Evolutionary conservation across 92 coral and sea anemone genomes (phyloP).

Genomic region (Epizoanthus fatuus): DNA sequence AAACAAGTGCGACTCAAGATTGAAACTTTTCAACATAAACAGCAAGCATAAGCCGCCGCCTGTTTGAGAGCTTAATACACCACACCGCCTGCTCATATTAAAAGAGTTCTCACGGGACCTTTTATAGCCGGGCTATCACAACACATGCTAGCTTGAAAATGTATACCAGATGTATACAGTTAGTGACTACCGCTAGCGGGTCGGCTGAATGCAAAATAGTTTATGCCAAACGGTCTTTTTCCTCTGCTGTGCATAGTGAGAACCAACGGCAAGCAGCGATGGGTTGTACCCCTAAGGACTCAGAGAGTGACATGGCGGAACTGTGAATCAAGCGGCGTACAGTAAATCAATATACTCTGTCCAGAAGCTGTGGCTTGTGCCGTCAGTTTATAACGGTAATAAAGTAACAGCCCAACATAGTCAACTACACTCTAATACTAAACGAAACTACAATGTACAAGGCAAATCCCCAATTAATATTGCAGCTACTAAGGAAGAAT

Average conservation of each 20-base stretch:
- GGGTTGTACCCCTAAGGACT: slow-evolving; percentile 23
- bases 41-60: neutral
- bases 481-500: neutral
- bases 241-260: slow-evolving; percentile 47
- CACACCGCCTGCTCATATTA: neutral
- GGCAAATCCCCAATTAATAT: neutral
- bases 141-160: slow-evolving; percentile 32
- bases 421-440: too few relatives aligned
- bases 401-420: too few relatives aligned
- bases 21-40: neutral
- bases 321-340: slow-evolving; percentile 13
- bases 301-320: neutral
- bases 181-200: slow-evolving; percentile 35
- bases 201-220: slow-evolving; percentile 31
- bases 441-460: too few relatives aligned
- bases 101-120: slow-evolving; percentile 16
- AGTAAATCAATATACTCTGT: neutral
- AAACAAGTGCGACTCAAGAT: neutral
- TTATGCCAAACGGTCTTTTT: slow-evolving; percentile 14
- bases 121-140: slow-evolving; percentile 20
- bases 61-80: neutral
- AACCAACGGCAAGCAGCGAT: neutral
- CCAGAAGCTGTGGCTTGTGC: too few relatives aligned
- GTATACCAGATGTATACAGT: slow-evolving; percentile 41
- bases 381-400: too few relatives aligned